A percentile compares a stretch with the other conserved stretches of the same genome.
Conservation (phyloP, 2,888 invertebrate species). For the Gibbula magus region DNA sequence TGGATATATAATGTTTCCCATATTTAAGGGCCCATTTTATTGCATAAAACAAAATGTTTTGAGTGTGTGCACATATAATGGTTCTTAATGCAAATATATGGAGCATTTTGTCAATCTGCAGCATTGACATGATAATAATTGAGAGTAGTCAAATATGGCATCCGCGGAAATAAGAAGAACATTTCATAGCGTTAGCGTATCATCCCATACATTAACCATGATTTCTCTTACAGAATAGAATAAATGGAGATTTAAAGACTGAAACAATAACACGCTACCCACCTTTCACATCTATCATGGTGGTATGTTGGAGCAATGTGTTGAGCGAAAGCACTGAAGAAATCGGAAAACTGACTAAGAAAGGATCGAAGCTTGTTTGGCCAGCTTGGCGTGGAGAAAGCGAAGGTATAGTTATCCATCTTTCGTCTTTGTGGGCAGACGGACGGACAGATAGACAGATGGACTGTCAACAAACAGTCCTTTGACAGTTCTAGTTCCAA, state of each 20-base stretch:
- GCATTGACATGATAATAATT: no score
- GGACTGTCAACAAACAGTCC: constrained; percentile 4
- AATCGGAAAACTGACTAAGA: constrained; percentile 83
- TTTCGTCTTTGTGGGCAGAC: neutral
- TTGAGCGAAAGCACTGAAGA: constrained; percentile 96
- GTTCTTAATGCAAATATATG: no score
- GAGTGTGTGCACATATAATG: no score
- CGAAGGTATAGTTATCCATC: constrained; percentile 56
- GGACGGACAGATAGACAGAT: neutral
- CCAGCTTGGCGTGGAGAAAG: constrained; percentile 70
- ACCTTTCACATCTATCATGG: constrained; percentile 97
- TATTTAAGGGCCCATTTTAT: no score
- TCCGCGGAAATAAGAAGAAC: neutral
- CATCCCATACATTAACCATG: neutral
- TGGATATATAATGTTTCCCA: no score
- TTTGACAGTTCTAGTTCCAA: neutral
- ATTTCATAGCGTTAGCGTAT: neutral
- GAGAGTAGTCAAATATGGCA: no score
- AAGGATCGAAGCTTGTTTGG: constrained; percentile 70
- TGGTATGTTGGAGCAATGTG: constrained; percentile 97
- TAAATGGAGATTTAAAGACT: no score
- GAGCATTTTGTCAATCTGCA: no score
- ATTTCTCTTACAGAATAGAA: neutral
- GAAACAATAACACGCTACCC: constrained; percentile 49
- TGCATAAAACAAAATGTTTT: no score